phyloP scores from a whole-genome alignment of 2,113 vertebrate genomes.

The Vimba vimba region DNA sequence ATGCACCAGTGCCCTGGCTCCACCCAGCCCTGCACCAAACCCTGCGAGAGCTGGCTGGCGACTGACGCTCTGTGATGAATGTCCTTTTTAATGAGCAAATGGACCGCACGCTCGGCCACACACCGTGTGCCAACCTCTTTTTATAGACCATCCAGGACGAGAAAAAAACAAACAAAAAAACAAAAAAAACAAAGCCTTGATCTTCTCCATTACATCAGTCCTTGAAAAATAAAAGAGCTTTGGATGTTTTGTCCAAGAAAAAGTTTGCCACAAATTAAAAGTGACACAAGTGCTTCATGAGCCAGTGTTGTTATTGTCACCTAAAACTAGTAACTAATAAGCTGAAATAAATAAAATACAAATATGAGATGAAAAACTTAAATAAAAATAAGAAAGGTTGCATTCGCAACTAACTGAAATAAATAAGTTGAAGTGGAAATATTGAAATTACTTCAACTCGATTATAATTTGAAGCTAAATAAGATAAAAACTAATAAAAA shows the following conservation, averaged over 20 bases:
- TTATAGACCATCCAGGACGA: slow-evolving; percentile 3
- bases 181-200: background rate
- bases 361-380: background rate
- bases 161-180: background rate
- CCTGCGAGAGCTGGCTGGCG: slow-evolving; percentile 41
- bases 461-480: background rate
- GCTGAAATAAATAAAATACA: background rate
- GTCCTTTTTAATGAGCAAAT: slow-evolving; percentile 56
- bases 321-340: background rate
- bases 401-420: background rate
- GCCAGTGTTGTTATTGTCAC: background rate
- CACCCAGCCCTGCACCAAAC: slow-evolving; percentile 46
- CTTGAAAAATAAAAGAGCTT: slow-evolving; percentile 13
- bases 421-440: background rate
- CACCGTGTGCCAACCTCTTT: slow-evolving; percentile 8
- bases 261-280: slow-evolving; percentile 2
- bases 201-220: background rate
- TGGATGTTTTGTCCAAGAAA: background rate
- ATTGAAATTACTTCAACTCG: background rate
- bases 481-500: too few species aligned
- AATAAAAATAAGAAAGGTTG: background rate
- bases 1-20: slow-evolving; percentile 50
- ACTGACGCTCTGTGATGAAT: slow-evolving; percentile 42
- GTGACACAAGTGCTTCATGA: background rate
- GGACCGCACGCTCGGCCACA: slow-evolving; percentile 28